These are phyloP conservation scores for Geococcyx californianus DNA, from an alignment of 2,113 vertebrate species.

Conservation along the genomic window DNA sequence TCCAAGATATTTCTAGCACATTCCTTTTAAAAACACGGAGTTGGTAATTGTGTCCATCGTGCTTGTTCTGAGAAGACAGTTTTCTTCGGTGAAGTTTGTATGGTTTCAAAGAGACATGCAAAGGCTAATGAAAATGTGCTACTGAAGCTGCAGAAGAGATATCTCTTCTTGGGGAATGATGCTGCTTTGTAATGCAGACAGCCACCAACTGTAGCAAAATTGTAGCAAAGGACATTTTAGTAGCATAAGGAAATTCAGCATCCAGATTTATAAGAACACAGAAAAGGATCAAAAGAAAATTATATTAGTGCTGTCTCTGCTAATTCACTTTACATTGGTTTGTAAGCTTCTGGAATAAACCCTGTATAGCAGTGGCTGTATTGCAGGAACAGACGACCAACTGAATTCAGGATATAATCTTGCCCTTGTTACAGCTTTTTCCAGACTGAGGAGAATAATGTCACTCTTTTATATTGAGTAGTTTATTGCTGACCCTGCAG, in stretches of 20 bases:
- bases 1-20: not conserved
- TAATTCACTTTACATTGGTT: not conserved
- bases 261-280: not conserved
- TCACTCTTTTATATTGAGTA: not conserved
- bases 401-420: not conserved
- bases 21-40: not conserved
- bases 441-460: not conserved
- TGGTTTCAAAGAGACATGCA: not conserved
- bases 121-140: not conserved
- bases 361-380: not conserved
- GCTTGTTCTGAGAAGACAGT: not conserved
- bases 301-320: not conserved
- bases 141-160: not conserved
- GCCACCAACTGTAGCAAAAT: not conserved
- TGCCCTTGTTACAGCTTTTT: not conserved
- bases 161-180: not conserved
- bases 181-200: fast-evolving
- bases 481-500: not conserved
- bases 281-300: not conserved
- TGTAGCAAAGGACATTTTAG: not conserved
- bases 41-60: not conserved
- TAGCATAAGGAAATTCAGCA: not conserved
- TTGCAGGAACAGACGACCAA: not conserved
- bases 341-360: not conserved
- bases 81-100: not conserved